phyloP scores from a whole-genome alignment of 2,113 vertebrate species.

The Phylloscopus whistleri region DNA sequence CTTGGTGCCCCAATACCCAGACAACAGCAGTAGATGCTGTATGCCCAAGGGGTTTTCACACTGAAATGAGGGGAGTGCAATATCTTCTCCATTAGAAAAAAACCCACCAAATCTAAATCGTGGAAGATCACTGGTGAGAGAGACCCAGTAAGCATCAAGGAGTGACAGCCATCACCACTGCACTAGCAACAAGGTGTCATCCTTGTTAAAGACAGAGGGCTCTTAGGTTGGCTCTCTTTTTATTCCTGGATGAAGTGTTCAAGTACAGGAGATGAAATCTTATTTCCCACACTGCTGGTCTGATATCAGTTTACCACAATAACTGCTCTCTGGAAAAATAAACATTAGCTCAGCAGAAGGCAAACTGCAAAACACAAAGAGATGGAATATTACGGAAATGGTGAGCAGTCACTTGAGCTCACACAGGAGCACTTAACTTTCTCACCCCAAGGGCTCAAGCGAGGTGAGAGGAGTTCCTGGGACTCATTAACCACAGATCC shows the following conservation, averaged over 20 bases:
- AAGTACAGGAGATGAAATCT: background rate
- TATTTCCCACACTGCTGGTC: slow-evolving; percentile 10
- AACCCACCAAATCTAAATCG: background rate
- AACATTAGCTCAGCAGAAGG: slow-evolving; percentile 41
- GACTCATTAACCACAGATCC: slow-evolving; percentile 16
- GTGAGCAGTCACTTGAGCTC: slow-evolving; percentile 43
- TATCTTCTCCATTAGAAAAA: background rate
- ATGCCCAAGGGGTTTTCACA: background rate
- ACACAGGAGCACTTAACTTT: slow-evolving; percentile 45
- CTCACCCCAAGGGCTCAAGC: background rate
- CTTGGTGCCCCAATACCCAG: background rate
- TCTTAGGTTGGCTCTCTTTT: background rate
- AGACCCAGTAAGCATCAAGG: background rate
- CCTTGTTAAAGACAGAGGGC: background rate
- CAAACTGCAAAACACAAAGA: slow-evolving; percentile 28
- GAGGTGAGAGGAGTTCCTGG: background rate
- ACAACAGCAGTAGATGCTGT: background rate
- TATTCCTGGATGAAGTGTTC: background rate
- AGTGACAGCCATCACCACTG: background rate
- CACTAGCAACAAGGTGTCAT: background rate
- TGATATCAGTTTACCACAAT: slow-evolving; percentile 42
- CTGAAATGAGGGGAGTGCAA: fast-evolving
- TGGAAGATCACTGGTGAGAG: background rate
- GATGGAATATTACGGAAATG: slow-evolving; percentile 49
- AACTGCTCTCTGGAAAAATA: slow-evolving; percentile 5